Evolutionary conservation across 2,888 invertebrate species (phyloP).

Genomic region (Prionchulus punctatus): DNA sequence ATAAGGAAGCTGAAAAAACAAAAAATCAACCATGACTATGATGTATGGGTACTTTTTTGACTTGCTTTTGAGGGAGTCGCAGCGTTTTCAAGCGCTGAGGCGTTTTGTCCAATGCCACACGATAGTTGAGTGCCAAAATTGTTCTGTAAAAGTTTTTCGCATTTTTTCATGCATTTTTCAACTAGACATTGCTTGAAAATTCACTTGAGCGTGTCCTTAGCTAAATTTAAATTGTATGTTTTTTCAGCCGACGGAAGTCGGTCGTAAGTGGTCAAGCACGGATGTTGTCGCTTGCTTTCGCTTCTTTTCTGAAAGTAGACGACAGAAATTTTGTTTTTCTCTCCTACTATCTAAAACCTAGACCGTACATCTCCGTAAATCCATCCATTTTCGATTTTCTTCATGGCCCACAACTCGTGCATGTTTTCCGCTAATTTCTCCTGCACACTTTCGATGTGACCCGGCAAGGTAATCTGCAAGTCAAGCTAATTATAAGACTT

Average conservation of each 20-base stretch:
- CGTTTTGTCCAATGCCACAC: slow-evolving; percentile 57
- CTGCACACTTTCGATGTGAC: slow-evolving; percentile 74
- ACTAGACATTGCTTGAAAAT: too few species aligned
- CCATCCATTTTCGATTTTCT: slow-evolving; percentile 98
- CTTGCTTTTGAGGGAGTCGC: slow-evolving; percentile 16
- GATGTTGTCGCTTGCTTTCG: slow-evolving; percentile 73
- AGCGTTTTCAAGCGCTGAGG: slow-evolving; percentile 33
- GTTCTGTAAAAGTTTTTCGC: too few species aligned
- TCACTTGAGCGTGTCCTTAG: slow-evolving; percentile 88
- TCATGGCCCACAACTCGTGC: slow-evolving; percentile 99
- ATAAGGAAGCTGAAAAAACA: slow-evolving; percentile 56
- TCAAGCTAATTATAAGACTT: too few species aligned
- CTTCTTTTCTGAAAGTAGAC: slow-evolving; percentile 47
- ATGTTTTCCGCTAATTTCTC: slow-evolving; percentile 95
- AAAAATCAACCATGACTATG: too few species aligned
- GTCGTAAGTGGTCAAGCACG: slow-evolving; percentile 88
- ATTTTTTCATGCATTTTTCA: too few species aligned
- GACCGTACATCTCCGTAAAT: slow-evolving; percentile 69
- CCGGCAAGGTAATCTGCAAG: slow-evolving; percentile 62
- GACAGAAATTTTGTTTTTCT: too few species aligned
- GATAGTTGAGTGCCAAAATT: slow-evolving; percentile 81
- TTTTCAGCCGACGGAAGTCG: slow-evolving; percentile 82
- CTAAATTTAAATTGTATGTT: slow-evolving; percentile 85
- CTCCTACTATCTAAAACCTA: too few species aligned
- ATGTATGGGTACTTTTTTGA: background rate